phyloP scores from a whole-genome alignment of 2,888 invertebrate genomes.

The Tupiocoris notatus region DNA sequence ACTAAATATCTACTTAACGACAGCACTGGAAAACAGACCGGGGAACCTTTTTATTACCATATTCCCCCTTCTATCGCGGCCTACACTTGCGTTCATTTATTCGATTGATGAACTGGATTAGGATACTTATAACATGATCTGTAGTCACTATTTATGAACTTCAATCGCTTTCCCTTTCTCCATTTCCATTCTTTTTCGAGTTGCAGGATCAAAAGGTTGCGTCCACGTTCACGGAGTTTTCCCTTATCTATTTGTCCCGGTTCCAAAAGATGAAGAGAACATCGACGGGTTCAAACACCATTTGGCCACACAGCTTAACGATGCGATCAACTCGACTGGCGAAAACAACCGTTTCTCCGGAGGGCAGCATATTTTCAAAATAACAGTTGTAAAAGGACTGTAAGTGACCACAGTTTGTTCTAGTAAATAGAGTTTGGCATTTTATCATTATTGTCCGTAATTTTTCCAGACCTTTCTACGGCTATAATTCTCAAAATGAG shows the following conservation, averaged over 20 bases:
- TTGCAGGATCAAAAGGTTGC: conserved; percentile 81
- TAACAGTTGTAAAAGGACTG: conserved; percentile 81
- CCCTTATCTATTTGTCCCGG: conserved; percentile 90
- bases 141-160: no score
- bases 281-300: conserved; percentile 59
- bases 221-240: conserved; percentile 93
- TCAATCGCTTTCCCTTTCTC: no score
- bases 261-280: conserved; percentile 60
- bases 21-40: no score
- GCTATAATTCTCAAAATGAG: conserved; percentile 80
- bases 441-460: no score
- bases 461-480: conserved; percentile 72
- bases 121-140: no score
- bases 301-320: conserved; percentile 79
- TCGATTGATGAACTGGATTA: no score
- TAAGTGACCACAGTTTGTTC: conserved; percentile 67
- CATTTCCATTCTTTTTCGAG: no score
- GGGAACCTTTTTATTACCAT: no score
- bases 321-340: conserved; percentile 76
- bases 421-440: conserved; percentile 90
- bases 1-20: no score
- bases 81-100: no score
- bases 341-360: not conserved
- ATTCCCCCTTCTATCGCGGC: no score
- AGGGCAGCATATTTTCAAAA: conserved; percentile 84